Base-by-base conservation (phyloP, 23 tunicate genomes). In the Ascidia mentula region DNA sequence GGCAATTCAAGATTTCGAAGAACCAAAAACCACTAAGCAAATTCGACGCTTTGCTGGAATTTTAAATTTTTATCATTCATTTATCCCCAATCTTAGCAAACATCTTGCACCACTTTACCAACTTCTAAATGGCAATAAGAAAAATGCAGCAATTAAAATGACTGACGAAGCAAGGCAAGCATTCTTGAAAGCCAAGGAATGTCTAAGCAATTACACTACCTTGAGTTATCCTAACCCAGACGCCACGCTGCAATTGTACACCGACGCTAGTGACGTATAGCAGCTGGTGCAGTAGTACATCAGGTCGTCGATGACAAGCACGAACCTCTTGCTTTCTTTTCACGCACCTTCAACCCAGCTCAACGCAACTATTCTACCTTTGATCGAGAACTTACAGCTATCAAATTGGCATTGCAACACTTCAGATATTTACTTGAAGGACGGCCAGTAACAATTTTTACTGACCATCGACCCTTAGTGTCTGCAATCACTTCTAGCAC, bases 241-340 rank as follows among this genome's bases (percentile, higher is more conserved):
- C 6, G 60, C 26, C 0, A 3, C 28, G 17, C 59, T 40, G 0
- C 22, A 7, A 6, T 31, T 78, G 5, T 18, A 26, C 12, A 33
- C 40, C 22, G 82, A 78, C 31, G 72, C 72, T 22, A 30, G 38
- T n/a, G 33, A 9, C n/a, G n/a, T 0, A 38, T 3, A 7, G 71
- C 72, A 13, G 40, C 72, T 8, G 72, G 34, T 6, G 82, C 32
- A 4, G 85, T 82, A 6, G 35, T 82, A 13, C 78, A 70, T 12
- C 72, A 40, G 32, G 31, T 0, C 13, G 15, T 40, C 1, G 40
- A 82, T 20, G 79, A 40, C 8, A 30, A 12, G 30, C 38, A 61
- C 53, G 15, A 33, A 13, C 85, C 85, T 22, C 13, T 53, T 3
- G 65, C 28, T 0, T 82, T 82, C 84, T 82, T 82, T 82, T 82